Conservation (phyloP, 2,113 vertebrate species). For the Scalopus aquaticus region DNA sequence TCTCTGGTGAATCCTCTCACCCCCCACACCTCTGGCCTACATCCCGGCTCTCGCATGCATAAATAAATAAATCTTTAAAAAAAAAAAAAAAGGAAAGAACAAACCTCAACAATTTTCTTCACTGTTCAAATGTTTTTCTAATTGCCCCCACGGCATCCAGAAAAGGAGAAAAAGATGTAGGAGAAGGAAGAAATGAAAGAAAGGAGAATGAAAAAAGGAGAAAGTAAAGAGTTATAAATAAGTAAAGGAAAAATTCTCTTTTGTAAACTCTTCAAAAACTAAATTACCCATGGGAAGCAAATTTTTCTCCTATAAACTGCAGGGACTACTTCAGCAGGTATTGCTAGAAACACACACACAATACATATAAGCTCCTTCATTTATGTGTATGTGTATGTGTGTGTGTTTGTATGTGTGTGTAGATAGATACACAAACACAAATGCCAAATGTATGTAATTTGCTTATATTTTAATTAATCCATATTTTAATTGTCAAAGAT, state of each 20-base stretch:
- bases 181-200: rapidly evolving
- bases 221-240: neutral
- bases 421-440: too few species aligned
- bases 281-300: neutral
- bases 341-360: neutral
- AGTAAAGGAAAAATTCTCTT: neutral
- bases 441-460: neutral
- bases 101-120: too few species aligned
- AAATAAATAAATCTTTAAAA: too few species aligned
- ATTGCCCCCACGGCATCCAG: neutral
- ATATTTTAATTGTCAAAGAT: neutral
- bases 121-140: neutral
- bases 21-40: too few species aligned
- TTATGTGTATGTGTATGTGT: too few species aligned
- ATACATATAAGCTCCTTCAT: neutral
- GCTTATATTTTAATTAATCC: constrained; percentile 19
- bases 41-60: too few species aligned
- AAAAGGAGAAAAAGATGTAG: rapidly evolving
- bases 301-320: neutral
- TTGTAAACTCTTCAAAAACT: neutral
- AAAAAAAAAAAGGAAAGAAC: too few species aligned
- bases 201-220: neutral
- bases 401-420: too few species aligned
- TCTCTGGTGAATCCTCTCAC: too few species aligned
- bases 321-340: neutral